Evolutionary conservation across 2,113 vertebrate species (phyloP), one percentile per base, ranked within the genome.

Genomic region (Caloenas nicobarica): DNA sequence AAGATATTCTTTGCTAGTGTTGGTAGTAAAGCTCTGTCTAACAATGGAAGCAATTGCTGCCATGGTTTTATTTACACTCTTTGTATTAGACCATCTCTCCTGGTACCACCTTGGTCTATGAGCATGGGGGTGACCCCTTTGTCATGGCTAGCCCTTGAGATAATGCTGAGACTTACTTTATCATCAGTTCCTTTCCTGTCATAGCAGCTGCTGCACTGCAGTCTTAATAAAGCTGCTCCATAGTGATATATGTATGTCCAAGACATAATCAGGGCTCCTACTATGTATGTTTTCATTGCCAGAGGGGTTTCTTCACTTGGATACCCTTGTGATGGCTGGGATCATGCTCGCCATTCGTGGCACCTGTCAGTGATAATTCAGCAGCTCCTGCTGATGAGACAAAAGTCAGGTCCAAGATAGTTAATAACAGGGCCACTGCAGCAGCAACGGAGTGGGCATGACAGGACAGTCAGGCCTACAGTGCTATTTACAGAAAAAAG

Each of bases 211-310:
- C 88, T 87, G 85, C 81, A 89, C 85, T 94, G 72, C 16, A 0
- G 60, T 77, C 72, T 88, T 86, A 91, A 93, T 86, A 95, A 95
- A 97, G 70, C 46, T 81, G 68, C 53, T 89, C 46, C 28, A n/a
- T 48, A 83, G 76, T 94, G 82, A 81, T 86, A 81, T 86, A 90
- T 11, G 1, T 66, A 77, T 36, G 64, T 61, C 51, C 33, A 71
- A 83, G 82, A 71, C 60, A 74, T 74, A 90, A 93, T 81, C 76
- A 86, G 79, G 42, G 51, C 18, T 91, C 56, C 68, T 80, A n/a
- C 72, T 42, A 38, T 11, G 13, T 60, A 60, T 65, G 44, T 36
- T 80, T 36, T 68, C 56, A 66, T 81, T 91, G 82, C 46, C 71
- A 83, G 70, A 89, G 38, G 88, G 38, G 54, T 71, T 94, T 80